Conservation (phyloP, 2,113 vertebrate genomes). For the Corythoichthys intestinalis region DNA sequence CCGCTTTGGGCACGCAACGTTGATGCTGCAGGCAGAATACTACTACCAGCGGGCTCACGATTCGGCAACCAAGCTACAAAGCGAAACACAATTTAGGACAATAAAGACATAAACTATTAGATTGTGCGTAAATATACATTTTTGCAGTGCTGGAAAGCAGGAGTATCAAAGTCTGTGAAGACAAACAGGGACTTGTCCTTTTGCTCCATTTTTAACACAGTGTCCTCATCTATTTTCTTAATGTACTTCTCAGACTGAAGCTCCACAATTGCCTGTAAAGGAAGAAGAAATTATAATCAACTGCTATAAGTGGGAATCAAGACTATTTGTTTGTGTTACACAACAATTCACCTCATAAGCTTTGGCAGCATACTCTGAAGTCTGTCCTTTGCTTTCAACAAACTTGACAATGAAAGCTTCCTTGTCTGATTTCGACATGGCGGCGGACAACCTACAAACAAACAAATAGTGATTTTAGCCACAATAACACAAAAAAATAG, state of each 20-base stretch:
- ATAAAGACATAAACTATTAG: neutral
- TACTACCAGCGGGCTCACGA: constrained; percentile 93
- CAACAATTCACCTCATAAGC: constrained; percentile 82
- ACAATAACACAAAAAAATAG: neutral
- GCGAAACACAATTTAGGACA: neutral
- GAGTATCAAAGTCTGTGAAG: constrained; percentile 83
- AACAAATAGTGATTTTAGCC: neutral
- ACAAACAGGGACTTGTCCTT: constrained; percentile 92
- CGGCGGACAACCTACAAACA: constrained; percentile 41
- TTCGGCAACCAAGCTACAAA: constrained; percentile 84
- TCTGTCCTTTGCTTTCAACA: constrained; percentile 72
- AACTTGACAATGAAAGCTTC: constrained; percentile 88
- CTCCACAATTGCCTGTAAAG: constrained; percentile 84
- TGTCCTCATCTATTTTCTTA: constrained; percentile 79
- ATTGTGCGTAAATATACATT: constrained; percentile 68
- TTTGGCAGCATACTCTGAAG: constrained; percentile 75
- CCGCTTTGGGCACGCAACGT: constrained; percentile 86
- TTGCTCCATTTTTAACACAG: constrained; percentile 76
- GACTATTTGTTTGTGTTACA: neutral
- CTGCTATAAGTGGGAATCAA: neutral
- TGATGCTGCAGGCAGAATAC: constrained; percentile 88
- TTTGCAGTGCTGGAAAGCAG: constrained; percentile 83
- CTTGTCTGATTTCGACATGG: constrained; percentile 76
- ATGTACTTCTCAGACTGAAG: constrained; percentile 91
- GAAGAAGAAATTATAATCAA: constrained; percentile 16